Evolutionary conservation across 1,140 invertebrate species (phyloP).

Genomic region (Zaprionus inermis): DNA sequence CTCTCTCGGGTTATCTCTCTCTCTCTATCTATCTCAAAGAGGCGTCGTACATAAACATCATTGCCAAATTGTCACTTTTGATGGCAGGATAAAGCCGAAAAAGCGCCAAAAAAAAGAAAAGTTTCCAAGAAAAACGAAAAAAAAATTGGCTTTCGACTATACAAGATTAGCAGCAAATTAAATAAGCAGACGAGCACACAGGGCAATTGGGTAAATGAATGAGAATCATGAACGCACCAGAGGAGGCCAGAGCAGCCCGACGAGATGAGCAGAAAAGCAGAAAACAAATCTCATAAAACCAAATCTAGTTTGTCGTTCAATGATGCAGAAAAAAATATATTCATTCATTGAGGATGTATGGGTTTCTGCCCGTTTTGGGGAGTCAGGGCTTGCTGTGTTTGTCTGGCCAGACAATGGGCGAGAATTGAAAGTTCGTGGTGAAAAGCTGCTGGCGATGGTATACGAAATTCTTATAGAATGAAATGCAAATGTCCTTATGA

Average conservation of each 20-base stretch:
- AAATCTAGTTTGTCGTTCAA: constrained; percentile 82
- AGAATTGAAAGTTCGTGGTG: constrained; percentile 4
- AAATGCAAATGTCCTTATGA: no score
- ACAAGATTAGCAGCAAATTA: constrained; percentile 81
- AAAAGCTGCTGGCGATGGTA: no score
- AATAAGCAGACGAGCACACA: constrained; percentile 67
- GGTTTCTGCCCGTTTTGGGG: background rate
- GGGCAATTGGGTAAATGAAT: constrained; percentile 46
- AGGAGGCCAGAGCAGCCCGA: constrained; percentile 15
- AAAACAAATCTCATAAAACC: constrained; percentile 80
- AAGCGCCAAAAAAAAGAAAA: constrained; percentile 29
- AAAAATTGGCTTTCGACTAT: constrained; percentile 65
- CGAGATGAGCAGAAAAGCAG: constrained; percentile 66
- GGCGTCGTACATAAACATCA: constrained; percentile 49
- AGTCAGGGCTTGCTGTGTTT: background rate
- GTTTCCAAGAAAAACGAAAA: background rate
- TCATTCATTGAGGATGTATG: constrained; percentile 63
- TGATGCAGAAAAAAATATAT: constrained; percentile 79
- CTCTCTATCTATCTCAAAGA: constrained; percentile 1
- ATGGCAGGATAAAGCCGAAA: constrained; percentile 59
- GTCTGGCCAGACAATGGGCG: constrained; percentile 42
- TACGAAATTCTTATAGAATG: no score
- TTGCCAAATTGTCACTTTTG: constrained; percentile 74
- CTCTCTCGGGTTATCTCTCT: background rate
- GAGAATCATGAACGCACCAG: constrained; percentile 11